Conservation (phyloP, 2,113 vertebrate species). For the Holacanthus passer region DNA sequence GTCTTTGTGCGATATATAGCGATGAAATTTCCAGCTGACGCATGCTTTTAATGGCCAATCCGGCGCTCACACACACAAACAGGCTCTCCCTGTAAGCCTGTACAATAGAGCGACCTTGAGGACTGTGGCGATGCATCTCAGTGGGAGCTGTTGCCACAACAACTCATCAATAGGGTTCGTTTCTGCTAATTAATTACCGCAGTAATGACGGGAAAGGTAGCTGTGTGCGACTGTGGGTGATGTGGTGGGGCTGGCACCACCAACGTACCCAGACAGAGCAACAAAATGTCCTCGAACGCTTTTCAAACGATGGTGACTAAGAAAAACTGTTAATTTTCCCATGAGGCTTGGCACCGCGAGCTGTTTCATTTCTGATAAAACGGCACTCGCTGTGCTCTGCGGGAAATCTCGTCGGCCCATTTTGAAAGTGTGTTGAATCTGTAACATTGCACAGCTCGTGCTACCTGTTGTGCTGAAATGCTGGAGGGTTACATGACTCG, state of each 20-base stretch:
- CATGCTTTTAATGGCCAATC: neutral
- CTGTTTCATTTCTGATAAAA: constrained; percentile 45
- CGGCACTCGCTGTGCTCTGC: constrained; percentile 3
- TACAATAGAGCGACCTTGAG: constrained; percentile 49
- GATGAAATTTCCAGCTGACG: constrained; percentile 36
- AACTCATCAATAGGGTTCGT: constrained; percentile 37
- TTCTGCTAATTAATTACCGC: constrained; percentile 50
- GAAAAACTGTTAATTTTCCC: neutral
- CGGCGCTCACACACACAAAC: neutral
- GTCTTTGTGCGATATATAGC: constrained; percentile 25
- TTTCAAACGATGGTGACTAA: constrained; percentile 12
- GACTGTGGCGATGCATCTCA: constrained; percentile 32
- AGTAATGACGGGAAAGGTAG: constrained; percentile 2
- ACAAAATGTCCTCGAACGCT: constrained; percentile 31
- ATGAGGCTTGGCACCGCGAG: constrained; percentile 7
- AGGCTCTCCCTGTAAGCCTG: neutral
- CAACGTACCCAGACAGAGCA: neutral
- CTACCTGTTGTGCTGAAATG: constrained; percentile 61
- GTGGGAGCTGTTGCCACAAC: constrained; percentile 22
- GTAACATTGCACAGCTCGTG: constrained; percentile 25
- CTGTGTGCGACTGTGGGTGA: constrained; percentile 16
- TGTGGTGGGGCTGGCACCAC: neutral
- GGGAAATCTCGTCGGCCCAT: constrained; percentile 20
- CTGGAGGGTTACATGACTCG: constrained; percentile 65
- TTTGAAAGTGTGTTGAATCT: constrained; percentile 26